Base-by-base conservation (phyloP, 2,797 vertebrate species). In the Macropodus opercularis region DNA sequence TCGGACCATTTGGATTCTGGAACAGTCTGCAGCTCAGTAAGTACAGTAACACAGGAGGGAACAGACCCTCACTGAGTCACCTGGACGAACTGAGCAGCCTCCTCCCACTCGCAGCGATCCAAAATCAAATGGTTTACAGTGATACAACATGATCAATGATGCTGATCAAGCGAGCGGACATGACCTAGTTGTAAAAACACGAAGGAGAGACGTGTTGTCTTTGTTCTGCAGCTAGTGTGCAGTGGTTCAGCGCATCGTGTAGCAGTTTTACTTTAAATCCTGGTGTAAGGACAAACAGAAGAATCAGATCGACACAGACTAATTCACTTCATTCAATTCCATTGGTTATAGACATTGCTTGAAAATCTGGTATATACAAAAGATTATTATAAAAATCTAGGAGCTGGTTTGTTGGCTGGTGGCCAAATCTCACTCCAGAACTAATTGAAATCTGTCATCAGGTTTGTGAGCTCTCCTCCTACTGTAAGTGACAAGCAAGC, bases 51-150 rank as follows among this genome's bases (percentile, higher is more conserved):
- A 44, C 41, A 17, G 0, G 35, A 26, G 2, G 5, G 7, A 1
- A 13, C 3, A 29, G 13, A 48, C 2, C 22, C 8, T 9, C 0
- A 3, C 36, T 34, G 42, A 47, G 31, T 38, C 14, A 12, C 10
- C 15, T 39, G 26, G 35, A 11, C 43, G 19, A 53, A 27, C 36
- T 17, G 54, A 43, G 6, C 11, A 17, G n/a, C 40, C 22, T 61
- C 50, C 41, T 48, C 36, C 21, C 17, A 11, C 21, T 38, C 47
- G 23, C 15, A 40, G 34, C 34, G 5, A 49, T 71, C 18, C 36
- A 17, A 56, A 73, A 53, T 71, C 65, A 26, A 44, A 60, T 29
- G 3, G 32, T 50, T 29, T 29, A 32, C 48, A 40, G 46, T 29
- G 2, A 15, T 31, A 9, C 42, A 24, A 36, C 38, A 54, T 5